A percentile compares a stretch with the other conserved stretches of the same genome.
Evolutionary conservation across 2,888 invertebrate species (phyloP).

Genomic region (Caenorhabditis japonica): DNA sequence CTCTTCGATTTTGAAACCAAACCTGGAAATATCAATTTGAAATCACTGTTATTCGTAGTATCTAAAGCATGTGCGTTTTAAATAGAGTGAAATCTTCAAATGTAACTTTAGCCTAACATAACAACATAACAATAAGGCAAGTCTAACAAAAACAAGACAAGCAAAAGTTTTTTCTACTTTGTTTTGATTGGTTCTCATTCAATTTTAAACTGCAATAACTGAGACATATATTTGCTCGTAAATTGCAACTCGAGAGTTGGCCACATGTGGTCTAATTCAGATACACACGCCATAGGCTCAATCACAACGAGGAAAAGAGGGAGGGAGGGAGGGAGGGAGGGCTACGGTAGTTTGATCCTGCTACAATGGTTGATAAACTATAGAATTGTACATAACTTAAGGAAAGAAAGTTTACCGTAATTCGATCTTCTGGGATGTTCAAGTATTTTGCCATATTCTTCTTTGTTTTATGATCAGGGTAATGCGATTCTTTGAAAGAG

Average conservation of each 20-base stretch:
- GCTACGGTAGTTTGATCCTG: constrained; percentile 4
- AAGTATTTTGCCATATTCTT: constrained; percentile 61
- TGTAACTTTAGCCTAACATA: too few species aligned
- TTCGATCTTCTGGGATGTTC: constrained; percentile 69
- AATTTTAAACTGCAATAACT: too few species aligned
- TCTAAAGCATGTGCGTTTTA: too few species aligned
- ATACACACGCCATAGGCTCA: background rate
- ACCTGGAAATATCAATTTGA: constrained; percentile 55
- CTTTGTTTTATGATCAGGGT: constrained; percentile 72
- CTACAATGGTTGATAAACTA: too few species aligned
- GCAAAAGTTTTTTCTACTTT: too few species aligned
- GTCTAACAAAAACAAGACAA: background rate
- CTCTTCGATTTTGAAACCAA: constrained; percentile 72
- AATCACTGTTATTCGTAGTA: background rate
- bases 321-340: too few species aligned
- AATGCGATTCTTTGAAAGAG: constrained; percentile 69
- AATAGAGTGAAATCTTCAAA: too few species aligned
- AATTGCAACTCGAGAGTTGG: constrained; percentile 54
- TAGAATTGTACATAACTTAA: too few species aligned
- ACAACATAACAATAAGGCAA: too few species aligned
- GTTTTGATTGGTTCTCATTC: constrained; percentile 1
- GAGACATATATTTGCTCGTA: constrained; percentile 53
- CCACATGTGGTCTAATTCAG: constrained; percentile 33
- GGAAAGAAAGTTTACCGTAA: constrained; percentile 63
- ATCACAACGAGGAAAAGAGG: too few species aligned